Evolutionary conservation across 2,888 invertebrate genomes (phyloP), one percentile per base, ranked within the genome.

Genomic region (Odontomyia ornata): DNA sequence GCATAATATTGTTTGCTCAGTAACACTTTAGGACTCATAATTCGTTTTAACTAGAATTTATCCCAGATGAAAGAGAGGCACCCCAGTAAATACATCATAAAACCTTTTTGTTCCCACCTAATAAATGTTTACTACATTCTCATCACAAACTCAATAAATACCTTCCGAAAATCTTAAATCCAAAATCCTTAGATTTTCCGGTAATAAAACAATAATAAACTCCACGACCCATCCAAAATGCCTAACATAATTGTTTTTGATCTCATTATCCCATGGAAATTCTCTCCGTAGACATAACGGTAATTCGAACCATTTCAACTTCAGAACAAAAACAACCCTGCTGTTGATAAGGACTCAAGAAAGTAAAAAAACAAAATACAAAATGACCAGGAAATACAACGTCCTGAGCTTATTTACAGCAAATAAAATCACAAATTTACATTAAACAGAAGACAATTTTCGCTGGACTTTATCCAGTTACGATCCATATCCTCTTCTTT

Each of bases 351-450:
- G n/a, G n/a, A n/a, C n/a, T n/a, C n/a, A n/a, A n/a, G n/a, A n/a
- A n/a, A n/a, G n/a, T n/a, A n/a, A n/a, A n/a, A n/a, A n/a, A n/a
- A 15, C 52, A 18, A 52, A 52, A 64, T 2, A 30, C 27, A n/a
- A 64, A 64, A 64, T 2, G 67, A 2, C 21, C 46, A 18, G 36
- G 67, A 67, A 67, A 67, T 27, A 43, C 13, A 67, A 67, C 36
- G 23, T 67, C 18, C 67, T 21, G 67, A 67, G 27, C 67, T 67
- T 69, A 69, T 69, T 47, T 69, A 69, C 25, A 28, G 25, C 28
- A 69, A 69, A 69, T 69, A 46, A 69, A 69, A 69, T 69, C 69
- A 46, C 23, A 25, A 47, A 69, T 69, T 69, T 69, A 69, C 69
- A 69, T 69, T 23, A 69, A 69, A 69, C 18, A 18, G 47, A 46